Percentiles rank a stretch among this genome's conserved stretches.
These are phyloP conservation scores for Ophion costatus DNA, from an alignment of 2,888 invertebrate species.

Conservation along the genomic window DNA sequence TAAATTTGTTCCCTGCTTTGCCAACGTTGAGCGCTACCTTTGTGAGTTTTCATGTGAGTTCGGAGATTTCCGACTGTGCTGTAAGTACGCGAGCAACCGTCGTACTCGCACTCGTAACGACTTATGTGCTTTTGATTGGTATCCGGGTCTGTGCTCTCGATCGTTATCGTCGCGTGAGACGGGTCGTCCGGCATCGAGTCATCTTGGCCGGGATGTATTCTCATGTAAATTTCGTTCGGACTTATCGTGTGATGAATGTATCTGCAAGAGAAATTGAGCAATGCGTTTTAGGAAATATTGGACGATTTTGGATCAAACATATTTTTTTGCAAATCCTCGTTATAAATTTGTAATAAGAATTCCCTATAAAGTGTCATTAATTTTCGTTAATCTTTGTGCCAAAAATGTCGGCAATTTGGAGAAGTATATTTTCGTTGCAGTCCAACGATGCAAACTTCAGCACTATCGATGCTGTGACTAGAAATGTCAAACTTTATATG, in stretches of 20 bases:
- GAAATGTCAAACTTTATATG: too few species aligned
- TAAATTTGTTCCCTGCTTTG: background rate
- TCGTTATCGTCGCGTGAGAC: slow-evolving; percentile 88
- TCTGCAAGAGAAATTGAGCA: slow-evolving; percentile 82
- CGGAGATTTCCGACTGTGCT: slow-evolving; percentile 97
- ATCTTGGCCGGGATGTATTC: slow-evolving; percentile 88
- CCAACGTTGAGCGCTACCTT: slow-evolving; percentile 86
- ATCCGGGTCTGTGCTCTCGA: slow-evolving; percentile 87
- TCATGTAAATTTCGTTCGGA: slow-evolving; percentile 89
- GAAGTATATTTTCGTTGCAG: too few species aligned
- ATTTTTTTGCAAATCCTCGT: too few species aligned
- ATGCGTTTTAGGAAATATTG: background rate
- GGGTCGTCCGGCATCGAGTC: slow-evolving; percentile 88
- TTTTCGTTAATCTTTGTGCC: too few species aligned
- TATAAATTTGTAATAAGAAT: too few species aligned
- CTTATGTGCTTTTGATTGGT: slow-evolving; percentile 86
- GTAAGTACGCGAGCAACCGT: slow-evolving; percentile 94
- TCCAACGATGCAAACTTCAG: too few species aligned
- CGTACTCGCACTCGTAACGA: slow-evolving; percentile 94
- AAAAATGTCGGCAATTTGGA: too few species aligned
- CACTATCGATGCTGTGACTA: too few species aligned
- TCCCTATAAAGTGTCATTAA: too few species aligned
- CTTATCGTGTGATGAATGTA: slow-evolving; percentile 89
- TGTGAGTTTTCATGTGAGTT: slow-evolving; percentile 98
- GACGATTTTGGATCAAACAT: too few species aligned